These are phyloP conservation scores for Sesamia inferens DNA, from an alignment of 2,888 invertebrate genomes.

Conservation along the genomic window DNA sequence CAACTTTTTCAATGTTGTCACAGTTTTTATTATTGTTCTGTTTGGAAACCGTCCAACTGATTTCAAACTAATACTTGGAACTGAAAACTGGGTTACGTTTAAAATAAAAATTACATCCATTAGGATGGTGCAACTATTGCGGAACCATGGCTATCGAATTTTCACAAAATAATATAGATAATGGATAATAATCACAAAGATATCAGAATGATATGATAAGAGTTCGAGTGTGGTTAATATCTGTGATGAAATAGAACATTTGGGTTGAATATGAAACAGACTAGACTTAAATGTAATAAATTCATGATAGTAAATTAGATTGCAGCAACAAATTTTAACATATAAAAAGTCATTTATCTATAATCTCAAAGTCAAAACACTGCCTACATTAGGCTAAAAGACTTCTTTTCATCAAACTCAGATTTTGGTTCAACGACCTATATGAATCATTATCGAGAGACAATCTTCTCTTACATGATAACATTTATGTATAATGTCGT, in stretches of 20 bases:
- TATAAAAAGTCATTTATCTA: constrained; percentile 32
- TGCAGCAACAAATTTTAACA: constrained; percentile 21
- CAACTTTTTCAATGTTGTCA: constrained; percentile 40
- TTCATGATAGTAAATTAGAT: constrained; percentile 13
- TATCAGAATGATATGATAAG: constrained; percentile 7
- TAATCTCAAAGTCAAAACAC: constrained; percentile 24
- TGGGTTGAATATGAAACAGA: constrained; percentile 34
- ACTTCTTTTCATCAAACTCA: too few species aligned
- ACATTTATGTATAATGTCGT: constrained; percentile 31
- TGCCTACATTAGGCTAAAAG: constrained; percentile 19
- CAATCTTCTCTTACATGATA: constrained; percentile 27
- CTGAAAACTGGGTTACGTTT: constrained; percentile 30
- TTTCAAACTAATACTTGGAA: constrained; percentile 32
- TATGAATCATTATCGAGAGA: constrained; percentile 46
- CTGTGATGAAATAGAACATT: constrained; percentile 22
- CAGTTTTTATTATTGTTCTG: constrained; percentile 47
- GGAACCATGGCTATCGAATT: constrained; percentile 32
- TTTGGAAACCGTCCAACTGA: constrained; percentile 56
- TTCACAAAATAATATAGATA: constrained; percentile 19
- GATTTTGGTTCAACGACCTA: too few species aligned
- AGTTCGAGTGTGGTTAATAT: constrained; percentile 33
- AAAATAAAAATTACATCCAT: constrained; percentile 9
- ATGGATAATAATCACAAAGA: constrained; percentile 33
- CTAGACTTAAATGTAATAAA: constrained; percentile 37
- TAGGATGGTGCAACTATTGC: constrained; percentile 18